Evolutionary conservation across 2,797 vertebrate species (phyloP), one percentile per base, ranked within the genome.

Genomic region (Typhlichthys eigenmanni): DNA sequence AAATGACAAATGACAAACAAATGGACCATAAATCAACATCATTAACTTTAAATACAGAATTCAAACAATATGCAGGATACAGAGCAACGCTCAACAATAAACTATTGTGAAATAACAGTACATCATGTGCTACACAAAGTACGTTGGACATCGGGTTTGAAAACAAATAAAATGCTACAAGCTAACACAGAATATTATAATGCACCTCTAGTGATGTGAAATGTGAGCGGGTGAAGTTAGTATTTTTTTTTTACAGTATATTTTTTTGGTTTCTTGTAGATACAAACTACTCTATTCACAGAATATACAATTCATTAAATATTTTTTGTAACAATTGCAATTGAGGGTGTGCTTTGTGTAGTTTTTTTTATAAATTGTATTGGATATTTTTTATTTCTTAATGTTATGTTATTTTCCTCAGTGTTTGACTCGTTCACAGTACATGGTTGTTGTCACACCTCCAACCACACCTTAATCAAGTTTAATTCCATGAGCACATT

Each of bases 381-480:
- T 80, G 62, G 67, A 62, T 68, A 45, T 16, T 47, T 58, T n/a
- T 59, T 49, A 51, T 57, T 53, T 56, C 63, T 74, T 47, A 11
- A 32, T 38, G 12, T 55, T 16, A 12, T 54, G 38, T 50, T 48
- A 24, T 68, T 57, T 58, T 85, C 83, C 68, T 87, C 89, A 90
- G 89, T 90, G 87, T 89, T 86, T 69, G 87, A 89, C 89, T 88
- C 63, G 64, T 90, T 89, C 89, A 90, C 82, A 88, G 85, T 85
- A 75, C 67, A 74, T 64, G 58, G 55, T 65, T 78, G 9, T 62
- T 24, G 56, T 38, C 64, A 58, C 64, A 73, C 62, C 61, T 24
- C 32, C 63, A 64, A 66, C 60, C 60, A 53, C 17, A 56, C 16
- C 50, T 71, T 56, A 46, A 67, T 72, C 68, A 68, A 69, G 64